Evolutionary conservation across 2,888 invertebrate genomes (phyloP).

Genomic region (Helobdella robusta): DNA sequence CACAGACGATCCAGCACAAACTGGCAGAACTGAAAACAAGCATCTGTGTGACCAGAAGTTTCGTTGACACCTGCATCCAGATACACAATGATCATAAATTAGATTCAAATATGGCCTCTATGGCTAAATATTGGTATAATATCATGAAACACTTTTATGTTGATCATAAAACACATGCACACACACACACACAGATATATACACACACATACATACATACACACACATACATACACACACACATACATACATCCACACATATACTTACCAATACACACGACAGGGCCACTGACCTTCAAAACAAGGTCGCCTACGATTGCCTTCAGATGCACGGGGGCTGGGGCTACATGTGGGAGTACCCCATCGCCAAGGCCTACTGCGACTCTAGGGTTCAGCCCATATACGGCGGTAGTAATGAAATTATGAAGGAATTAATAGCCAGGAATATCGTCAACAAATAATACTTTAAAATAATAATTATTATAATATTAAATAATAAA

Average conservation of each 20-base stretch:
- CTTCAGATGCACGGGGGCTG: slow-evolving; percentile 52
- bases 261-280: too few relatives aligned
- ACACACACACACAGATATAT: too few relatives aligned
- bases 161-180: too few relatives aligned
- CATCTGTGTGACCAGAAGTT: slow-evolving; percentile 47
- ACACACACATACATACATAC: too few relatives aligned
- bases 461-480: too few relatives aligned
- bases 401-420: slow-evolving; percentile 52
- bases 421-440: slow-evolving; percentile 52
- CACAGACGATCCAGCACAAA: slow-evolving; percentile 51
- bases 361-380: slow-evolving; percentile 48
- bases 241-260: too few relatives aligned
- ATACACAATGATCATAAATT: slow-evolving; percentile 44
- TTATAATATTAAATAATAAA: too few relatives aligned
- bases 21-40: slow-evolving; percentile 51
- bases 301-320: slow-evolving; percentile 47
- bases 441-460: slow-evolving; percentile 41
- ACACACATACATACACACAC: too few relatives aligned
- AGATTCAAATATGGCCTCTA: slow-evolving; percentile 49
- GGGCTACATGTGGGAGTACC: slow-evolving; percentile 53
- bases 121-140: slow-evolving; percentile 52
- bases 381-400: slow-evolving; percentile 51
- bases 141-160: too few relatives aligned
- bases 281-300: slow-evolving; percentile 49
- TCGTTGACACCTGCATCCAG: slow-evolving; percentile 49